These are phyloP conservation scores for Gryllus longicercus DNA, from an alignment of 2,888 invertebrate species.

Conservation along the genomic window DNA sequence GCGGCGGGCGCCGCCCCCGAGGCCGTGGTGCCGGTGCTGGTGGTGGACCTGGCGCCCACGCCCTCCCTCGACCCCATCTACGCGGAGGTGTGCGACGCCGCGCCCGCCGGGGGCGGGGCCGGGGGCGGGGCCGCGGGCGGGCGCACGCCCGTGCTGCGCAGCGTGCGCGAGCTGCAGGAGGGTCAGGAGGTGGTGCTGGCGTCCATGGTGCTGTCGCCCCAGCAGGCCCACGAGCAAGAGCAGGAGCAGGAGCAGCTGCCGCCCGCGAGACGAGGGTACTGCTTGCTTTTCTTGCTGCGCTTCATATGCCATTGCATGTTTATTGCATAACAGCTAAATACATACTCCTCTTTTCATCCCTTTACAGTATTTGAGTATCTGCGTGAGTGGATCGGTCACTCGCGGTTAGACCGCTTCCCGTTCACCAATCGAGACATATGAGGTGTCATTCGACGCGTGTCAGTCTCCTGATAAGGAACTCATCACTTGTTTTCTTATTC, in stretches of 20 bases:
- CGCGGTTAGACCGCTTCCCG: too few species aligned
- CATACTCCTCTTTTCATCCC: too few species aligned
- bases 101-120: not conserved
- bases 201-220: not conserved
- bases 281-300: not conserved
- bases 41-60: not conserved
- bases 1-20: too few species aligned
- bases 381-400: too few species aligned
- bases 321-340: too few species aligned
- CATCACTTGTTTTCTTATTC: too few species aligned
- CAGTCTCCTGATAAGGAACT: too few species aligned
- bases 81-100: not conserved
- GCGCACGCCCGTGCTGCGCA: not conserved
- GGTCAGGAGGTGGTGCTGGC: not conserved
- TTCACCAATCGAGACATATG: too few species aligned
- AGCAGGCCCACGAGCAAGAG: not conserved
- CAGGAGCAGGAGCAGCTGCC: not conserved
- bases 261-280: not conserved
- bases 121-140: not conserved
- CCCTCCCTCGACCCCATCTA: conserved; percentile 19
- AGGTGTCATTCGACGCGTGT: too few species aligned
- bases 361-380: too few species aligned
- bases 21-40: too few species aligned
- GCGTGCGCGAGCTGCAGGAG: not conserved
- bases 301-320: too few species aligned